Conservation (phyloP, 2,113 vertebrate species). For the Fregetta grallaria region DNA sequence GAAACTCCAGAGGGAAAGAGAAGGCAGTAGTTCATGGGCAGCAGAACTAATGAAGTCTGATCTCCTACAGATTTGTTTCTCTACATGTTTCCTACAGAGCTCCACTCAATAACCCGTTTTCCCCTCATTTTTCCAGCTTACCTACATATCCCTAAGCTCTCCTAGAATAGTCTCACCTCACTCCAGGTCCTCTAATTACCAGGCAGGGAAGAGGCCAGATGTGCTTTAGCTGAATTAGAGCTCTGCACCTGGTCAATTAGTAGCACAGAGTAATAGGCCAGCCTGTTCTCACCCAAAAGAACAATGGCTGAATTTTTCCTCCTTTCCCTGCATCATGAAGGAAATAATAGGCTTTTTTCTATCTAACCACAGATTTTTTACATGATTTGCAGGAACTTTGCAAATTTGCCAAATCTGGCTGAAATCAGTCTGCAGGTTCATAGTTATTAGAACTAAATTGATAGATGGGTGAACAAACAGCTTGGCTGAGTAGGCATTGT, state of each 20-base stretch:
- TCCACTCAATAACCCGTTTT: not conserved
- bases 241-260: not conserved
- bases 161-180: not conserved
- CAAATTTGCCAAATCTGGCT: not conserved
- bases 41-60: not conserved
- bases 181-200: not conserved
- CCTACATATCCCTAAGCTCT: not conserved
- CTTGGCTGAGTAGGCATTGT: not conserved
- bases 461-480: not conserved
- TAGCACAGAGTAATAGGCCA: not conserved
- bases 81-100: not conserved
- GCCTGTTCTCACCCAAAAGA: not conserved
- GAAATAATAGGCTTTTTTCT: slow-evolving; percentile 11
- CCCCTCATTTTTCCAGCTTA: not conserved
- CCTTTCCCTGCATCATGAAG: not conserved
- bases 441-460: not conserved
- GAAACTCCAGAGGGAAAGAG: not conserved
- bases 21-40: not conserved
- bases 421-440: not conserved
- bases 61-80: not conserved
- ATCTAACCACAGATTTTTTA: not conserved
- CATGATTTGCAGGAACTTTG: not conserved
- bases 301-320: not conserved
- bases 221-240: not conserved
- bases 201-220: not conserved